Conservation (phyloP, 2,797 vertebrate species). For the Carcharodon carcharias region DNA sequence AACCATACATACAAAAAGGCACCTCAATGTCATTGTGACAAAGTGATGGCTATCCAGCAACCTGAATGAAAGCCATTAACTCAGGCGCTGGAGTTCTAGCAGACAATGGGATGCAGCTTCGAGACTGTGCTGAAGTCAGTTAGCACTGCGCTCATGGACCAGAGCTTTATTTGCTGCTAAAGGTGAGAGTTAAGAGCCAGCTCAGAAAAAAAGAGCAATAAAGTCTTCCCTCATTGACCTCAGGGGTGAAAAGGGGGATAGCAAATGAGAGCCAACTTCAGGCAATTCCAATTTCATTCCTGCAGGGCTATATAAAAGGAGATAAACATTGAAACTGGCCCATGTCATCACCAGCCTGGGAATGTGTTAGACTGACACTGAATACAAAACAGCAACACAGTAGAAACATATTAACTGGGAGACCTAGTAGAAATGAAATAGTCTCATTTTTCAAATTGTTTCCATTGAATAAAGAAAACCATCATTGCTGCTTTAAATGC, state of each 20-base stretch:
- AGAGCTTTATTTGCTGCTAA: not conserved
- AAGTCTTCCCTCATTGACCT: constrained; percentile 13
- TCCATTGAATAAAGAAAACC: not conserved
- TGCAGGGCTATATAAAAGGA: constrained; percentile 6
- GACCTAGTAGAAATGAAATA: constrained; percentile 16
- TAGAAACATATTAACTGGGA: not conserved
- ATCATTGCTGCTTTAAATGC: constrained; percentile 10
- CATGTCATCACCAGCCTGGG: not conserved
- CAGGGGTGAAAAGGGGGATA: not conserved
- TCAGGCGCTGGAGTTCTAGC: too few relatives aligned
- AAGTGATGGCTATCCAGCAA: not conserved
- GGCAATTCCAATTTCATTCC: constrained; percentile 15
- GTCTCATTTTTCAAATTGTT: constrained; percentile 22
- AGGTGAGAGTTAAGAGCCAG: not conserved
- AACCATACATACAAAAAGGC: not conserved
- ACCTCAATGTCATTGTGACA: not conserved
- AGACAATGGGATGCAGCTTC: not conserved
- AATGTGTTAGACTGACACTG: not conserved
- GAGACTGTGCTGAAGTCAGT: too few relatives aligned
- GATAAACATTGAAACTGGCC: constrained; percentile 11
- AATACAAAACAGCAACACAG: not conserved
- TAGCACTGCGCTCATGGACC: not conserved
- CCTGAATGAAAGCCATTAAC: not conserved
- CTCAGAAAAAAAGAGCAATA: not conserved
- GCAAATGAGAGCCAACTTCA: constrained; percentile 11